Conservation (phyloP, 2,113 vertebrate genomes). For the Microtus richardsoni region DNA sequence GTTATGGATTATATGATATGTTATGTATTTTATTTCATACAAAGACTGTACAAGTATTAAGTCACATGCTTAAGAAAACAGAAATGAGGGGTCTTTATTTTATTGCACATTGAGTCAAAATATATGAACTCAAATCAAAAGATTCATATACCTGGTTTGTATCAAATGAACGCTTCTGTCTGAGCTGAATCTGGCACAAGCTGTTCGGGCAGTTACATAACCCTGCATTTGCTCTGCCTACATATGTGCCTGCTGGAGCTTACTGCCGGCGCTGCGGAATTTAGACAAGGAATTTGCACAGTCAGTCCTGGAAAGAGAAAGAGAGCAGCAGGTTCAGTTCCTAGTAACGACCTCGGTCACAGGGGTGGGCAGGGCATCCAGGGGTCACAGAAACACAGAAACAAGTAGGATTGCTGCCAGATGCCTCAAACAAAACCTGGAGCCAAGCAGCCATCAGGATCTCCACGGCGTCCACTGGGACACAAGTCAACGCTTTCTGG, state of each 20-base stretch:
- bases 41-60: neutral
- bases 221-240: slow-evolving; percentile 53
- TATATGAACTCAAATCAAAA: slow-evolving; percentile 4
- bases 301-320: slow-evolving; percentile 65
- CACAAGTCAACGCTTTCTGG: neutral
- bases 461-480: neutral
- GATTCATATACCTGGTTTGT: neutral
- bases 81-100: neutral
- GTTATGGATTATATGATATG: neutral
- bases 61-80: neutral
- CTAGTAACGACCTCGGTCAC: slow-evolving; percentile 66
- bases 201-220: slow-evolving; percentile 41
- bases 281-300: slow-evolving; percentile 66
- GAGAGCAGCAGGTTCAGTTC: slow-evolving; percentile 63
- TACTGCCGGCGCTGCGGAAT: slow-evolving; percentile 56
- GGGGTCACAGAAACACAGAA: slow-evolving; percentile 49
- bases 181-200: slow-evolving; percentile 52
- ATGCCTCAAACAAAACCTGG: neutral
- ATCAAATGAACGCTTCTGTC: slow-evolving; percentile 13
- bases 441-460: slow-evolving; percentile 46
- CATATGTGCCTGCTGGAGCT: slow-evolving; percentile 49
- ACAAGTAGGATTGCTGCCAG: slow-evolving; percentile 54
- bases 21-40: neutral
- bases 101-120: neutral
- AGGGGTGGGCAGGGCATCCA: slow-evolving; percentile 56